Conservation (phyloP, 2,113 vertebrate genomes). For the Gopherus flavomarginatus region DNA sequence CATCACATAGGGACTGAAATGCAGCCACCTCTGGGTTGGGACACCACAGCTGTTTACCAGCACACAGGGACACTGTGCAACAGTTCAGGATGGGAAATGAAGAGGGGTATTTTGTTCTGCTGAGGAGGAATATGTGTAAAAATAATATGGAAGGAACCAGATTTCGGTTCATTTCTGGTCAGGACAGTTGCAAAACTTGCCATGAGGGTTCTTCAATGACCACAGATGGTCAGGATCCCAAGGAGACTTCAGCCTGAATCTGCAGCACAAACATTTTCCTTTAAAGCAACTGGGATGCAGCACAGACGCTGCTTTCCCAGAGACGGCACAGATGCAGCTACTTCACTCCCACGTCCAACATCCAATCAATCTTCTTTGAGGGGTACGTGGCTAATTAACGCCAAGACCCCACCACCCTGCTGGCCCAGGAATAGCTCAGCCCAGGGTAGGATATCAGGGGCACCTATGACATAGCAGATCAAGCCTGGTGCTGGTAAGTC, state of each 20-base stretch:
- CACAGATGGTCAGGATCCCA: neutral
- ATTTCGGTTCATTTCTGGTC: neutral
- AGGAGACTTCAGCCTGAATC: neutral
- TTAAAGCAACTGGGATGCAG: too few relatives aligned
- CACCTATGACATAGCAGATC: neutral
- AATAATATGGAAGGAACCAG: neutral
- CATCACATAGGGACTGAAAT: neutral
- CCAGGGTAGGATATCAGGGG: neutral
- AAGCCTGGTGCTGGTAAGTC: neutral
- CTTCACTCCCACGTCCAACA: neutral
- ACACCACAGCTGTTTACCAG: neutral
- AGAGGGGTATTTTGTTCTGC: neutral
- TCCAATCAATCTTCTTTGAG: neutral
- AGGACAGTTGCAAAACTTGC: neutral
- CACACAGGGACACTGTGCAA: neutral
- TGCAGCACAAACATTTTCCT: too few relatives aligned
- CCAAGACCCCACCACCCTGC: too few relatives aligned
- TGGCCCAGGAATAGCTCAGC: neutral
- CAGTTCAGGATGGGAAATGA: neutral
- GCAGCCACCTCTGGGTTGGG: neutral
- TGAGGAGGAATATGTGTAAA: neutral
- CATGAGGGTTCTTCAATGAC: neutral
- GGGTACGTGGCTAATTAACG: neutral
- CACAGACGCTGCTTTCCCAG: neutral
- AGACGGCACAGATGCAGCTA: neutral